Base-by-base conservation (phyloP, 2,797 vertebrate species). In the Lateolabrax maculatus region DNA sequence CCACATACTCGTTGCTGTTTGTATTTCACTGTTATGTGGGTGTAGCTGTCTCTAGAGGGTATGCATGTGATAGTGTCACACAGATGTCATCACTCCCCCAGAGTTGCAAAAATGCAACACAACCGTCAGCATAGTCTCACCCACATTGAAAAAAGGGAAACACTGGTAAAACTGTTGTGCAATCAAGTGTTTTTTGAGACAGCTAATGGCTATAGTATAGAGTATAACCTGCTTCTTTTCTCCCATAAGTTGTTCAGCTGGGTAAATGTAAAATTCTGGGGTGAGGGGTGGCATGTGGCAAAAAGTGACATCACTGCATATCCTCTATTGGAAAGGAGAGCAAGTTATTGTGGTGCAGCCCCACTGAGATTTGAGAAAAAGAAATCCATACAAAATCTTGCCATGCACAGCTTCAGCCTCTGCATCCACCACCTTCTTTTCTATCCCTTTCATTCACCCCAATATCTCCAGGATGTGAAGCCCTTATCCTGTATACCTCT, bases 401-500 rank as follows among this genome's bases (percentile, higher is more conserved):
- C 19, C n/a, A 31, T 12, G 16, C 21, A 72, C 37, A 49, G 21
- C 5, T 44, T 43, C 9, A 48, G 16, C 0, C 0, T 57, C 61
- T 48, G 34, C 13, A 57, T 55, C 27, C 21, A 43, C 11, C 6
- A 15, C 18, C 44, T 67, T 2, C 31, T 65, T 55, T 11, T 48
- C 9, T 34, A 3, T 23, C 1, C 37, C 16, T 44, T 29, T 34
- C n/a, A 19, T 43, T 21, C 13, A 9, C 58, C 10, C 29, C 8
- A n/a, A 1, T n/a, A 0, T 73, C 18, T 84, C 48, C 87, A 99
- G 98, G 97, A 98, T 18, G 95, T 95, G 46, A 96, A 96, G 92
- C 96, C 97, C 43, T 89, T 96, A 61, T 93, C 95, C 72, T 95
- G 94, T 3, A 61, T 98, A 29, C 96, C 97, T 0, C 94, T 99